These are phyloP conservation scores for Manduca sexta DNA, from an alignment of 1,140 invertebrate species.

Conservation along the genomic window DNA sequence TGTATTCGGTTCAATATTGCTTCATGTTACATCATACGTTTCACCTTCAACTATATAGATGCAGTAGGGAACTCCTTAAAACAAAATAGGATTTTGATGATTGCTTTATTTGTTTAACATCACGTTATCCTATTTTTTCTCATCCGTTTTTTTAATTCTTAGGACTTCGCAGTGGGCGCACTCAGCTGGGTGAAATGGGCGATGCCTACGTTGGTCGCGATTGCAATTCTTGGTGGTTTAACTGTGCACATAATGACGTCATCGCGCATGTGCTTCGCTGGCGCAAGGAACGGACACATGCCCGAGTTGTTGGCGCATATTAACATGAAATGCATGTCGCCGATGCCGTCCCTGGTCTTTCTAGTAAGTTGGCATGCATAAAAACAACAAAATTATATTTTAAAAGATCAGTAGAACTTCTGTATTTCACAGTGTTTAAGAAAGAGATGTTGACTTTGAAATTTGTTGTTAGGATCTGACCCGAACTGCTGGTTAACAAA, in stretches of 20 bases:
- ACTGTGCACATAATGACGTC: constrained; percentile 94
- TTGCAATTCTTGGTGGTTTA: constrained; percentile 89
- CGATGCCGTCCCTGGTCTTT: constrained; percentile 88
- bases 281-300: constrained; percentile 92
- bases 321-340: constrained; percentile 86
- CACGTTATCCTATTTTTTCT: too few relatives aligned
- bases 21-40: too few relatives aligned
- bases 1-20: too few relatives aligned
- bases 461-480: too few relatives aligned
- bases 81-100: too few relatives aligned
- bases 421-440: too few relatives aligned
- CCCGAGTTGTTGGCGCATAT: constrained; percentile 89
- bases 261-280: constrained; percentile 92
- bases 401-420: too few relatives aligned
- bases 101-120: too few relatives aligned
- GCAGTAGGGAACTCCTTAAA: too few relatives aligned
- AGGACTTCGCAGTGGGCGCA: constrained; percentile 87
- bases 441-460: too few relatives aligned
- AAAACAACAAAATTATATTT: background rate
- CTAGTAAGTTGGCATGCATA: constrained; percentile 76
- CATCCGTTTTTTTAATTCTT: constrained; percentile 26
- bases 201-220: constrained; percentile 89
- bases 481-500: too few relatives aligned
- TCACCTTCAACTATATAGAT: too few relatives aligned
- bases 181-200: constrained; percentile 83